Conservation (phyloP, 37 sponge, comb jelly and placozoan species). For the Lycopodina hypogea region DNA sequence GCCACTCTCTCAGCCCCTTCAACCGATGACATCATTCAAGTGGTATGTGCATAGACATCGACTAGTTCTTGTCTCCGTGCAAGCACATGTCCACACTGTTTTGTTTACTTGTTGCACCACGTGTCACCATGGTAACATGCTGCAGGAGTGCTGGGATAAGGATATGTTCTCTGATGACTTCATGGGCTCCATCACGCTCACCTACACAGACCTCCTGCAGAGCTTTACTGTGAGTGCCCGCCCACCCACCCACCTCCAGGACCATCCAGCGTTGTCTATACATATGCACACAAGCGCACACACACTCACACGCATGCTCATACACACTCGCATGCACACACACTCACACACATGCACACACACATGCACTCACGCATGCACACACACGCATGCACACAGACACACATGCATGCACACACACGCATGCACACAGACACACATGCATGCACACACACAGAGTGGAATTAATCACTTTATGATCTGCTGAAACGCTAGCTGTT, state of each 20-base stretch:
- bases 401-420: no score
- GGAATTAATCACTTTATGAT: no score
- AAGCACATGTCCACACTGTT: no score
- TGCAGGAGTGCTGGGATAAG: conserved; percentile 55
- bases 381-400: no score
- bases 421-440: no score
- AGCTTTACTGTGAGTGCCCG: not conserved
- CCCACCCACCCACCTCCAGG: not conserved
- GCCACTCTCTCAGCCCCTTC: conserved; percentile 41
- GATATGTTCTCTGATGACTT: conserved; percentile 56
- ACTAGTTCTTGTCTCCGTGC: not conserved
- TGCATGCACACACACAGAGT: conserved; percentile 14
- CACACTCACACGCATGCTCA: conserved; percentile 5
- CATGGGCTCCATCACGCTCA: conserved; percentile 39
- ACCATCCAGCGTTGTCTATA: not conserved
- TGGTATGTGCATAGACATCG: conserved; percentile 11
- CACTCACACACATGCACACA: no score
- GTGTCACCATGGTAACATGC: not conserved
- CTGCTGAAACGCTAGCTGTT: no score
- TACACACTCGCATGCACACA: no score
- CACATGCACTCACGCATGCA: no score
- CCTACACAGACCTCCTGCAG: conserved; percentile 12
- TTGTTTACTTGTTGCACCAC: not conserved
- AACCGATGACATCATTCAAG: conserved; percentile 25
- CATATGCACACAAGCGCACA: conserved; percentile 8